Evolutionary conservation across 2,888 invertebrate species (phyloP).

Genomic region (Drosophila paracracens): DNA sequence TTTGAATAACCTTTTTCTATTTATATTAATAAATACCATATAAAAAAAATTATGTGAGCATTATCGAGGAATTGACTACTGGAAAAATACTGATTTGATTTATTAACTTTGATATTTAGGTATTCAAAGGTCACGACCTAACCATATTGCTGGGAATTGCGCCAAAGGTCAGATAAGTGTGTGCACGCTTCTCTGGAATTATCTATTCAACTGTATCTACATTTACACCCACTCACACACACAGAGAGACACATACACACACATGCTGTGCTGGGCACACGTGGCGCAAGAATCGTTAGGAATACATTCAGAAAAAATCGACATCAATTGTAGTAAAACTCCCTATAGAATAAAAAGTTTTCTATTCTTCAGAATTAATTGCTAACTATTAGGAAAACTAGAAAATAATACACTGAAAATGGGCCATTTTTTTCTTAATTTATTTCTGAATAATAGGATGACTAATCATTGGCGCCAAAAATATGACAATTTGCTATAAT

Average conservation of each 20-base stretch:
- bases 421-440: not conserved
- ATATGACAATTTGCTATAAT: not conserved
- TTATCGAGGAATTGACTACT: not conserved
- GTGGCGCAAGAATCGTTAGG: not conserved
- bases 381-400: not conserved
- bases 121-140: slow-evolving; percentile 20
- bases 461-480: not conserved
- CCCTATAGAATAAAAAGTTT: not conserved
- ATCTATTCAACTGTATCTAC: slow-evolving; percentile 1
- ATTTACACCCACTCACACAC: not conserved
- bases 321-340: too few relatives aligned
- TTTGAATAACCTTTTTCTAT: not conserved
- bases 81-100: not conserved
- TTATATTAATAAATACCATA: not conserved
- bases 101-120: not conserved
- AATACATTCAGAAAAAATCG: not conserved
- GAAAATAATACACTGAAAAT: not conserved
- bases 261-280: not conserved
- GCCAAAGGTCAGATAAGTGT: slow-evolving; percentile 19
- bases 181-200: slow-evolving; percentile 2
- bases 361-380: not conserved
- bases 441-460: not conserved
- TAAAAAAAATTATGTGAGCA: not conserved
- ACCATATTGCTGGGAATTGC: not conserved
- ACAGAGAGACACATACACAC: not conserved